A percentile compares a stretch with the other conserved stretches of the same genome.
phyloP scores from a whole-genome alignment of 2,797 vertebrate species.

The Sebastes umbrosus region DNA sequence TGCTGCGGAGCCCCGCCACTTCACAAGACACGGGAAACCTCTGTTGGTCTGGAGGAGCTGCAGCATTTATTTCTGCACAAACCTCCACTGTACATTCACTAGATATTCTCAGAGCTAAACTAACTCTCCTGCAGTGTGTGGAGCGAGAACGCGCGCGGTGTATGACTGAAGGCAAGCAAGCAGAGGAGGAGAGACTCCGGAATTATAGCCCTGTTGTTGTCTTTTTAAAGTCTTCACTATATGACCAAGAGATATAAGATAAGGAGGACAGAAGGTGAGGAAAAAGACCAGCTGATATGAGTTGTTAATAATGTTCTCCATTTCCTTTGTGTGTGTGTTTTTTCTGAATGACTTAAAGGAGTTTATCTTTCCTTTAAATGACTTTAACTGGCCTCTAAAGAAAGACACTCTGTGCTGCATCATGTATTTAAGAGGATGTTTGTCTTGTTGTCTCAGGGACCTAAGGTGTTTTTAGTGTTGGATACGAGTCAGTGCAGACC shows the following conservation, averaged over 20 bases:
- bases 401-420: neutral
- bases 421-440: neutral
- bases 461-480: neutral
- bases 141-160: too few relatives aligned
- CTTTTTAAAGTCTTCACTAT: neutral
- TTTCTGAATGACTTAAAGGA: neutral
- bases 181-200: too few relatives aligned
- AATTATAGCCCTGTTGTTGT: neutral
- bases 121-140: too few relatives aligned
- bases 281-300: neutral
- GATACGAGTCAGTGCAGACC: neutral
- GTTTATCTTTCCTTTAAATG: neutral
- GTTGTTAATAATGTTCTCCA: too few relatives aligned
- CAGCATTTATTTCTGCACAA: too few relatives aligned
- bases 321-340: neutral
- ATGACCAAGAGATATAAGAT: neutral
- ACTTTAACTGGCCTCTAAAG: neutral
- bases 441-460: neutral
- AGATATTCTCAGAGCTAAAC: too few relatives aligned
- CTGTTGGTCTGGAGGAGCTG: too few relatives aligned
- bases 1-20: too few relatives aligned
- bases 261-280: too few relatives aligned
- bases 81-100: too few relatives aligned
- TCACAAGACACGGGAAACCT: too few relatives aligned
- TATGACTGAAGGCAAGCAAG: too few relatives aligned